phyloP scores from a whole-genome alignment of 2,797 vertebrate genomes.

The Mycteria americana region DNA sequence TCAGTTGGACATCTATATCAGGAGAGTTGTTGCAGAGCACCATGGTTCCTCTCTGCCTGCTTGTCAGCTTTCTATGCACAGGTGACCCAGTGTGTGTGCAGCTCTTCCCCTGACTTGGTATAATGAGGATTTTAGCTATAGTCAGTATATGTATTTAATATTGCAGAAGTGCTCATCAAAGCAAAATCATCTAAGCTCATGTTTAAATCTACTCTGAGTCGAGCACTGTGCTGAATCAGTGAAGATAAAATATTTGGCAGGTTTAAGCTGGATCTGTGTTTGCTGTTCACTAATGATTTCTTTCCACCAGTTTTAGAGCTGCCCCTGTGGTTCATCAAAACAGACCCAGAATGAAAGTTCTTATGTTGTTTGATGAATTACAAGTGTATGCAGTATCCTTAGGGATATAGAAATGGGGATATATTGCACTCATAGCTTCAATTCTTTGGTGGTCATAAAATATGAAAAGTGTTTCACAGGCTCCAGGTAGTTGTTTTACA shows the following conservation, averaged over 20 bases:
- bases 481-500: not conserved
- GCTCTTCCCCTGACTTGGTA: not conserved
- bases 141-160: not conserved
- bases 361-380: not conserved
- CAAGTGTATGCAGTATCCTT: not conserved
- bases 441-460: not conserved
- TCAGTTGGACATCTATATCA: not conserved
- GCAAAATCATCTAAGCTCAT: not conserved
- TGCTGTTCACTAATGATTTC: not conserved
- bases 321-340: not conserved
- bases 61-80: not conserved
- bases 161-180: not conserved
- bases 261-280: not conserved
- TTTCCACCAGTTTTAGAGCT: not conserved
- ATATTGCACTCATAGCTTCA: not conserved
- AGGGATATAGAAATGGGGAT: not conserved
- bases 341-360: not conserved
- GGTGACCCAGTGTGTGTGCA: not conserved
- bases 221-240: not conserved
- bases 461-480: not conserved
- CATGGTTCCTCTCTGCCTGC: not conserved
- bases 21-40: not conserved
- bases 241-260: not conserved
- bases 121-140: not conserved
- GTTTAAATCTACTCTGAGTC: not conserved